These are phyloP conservation scores for Meloidogyne chitwoodi DNA, from an alignment of 1,140 invertebrate genomes.

Conservation along the genomic window DNA sequence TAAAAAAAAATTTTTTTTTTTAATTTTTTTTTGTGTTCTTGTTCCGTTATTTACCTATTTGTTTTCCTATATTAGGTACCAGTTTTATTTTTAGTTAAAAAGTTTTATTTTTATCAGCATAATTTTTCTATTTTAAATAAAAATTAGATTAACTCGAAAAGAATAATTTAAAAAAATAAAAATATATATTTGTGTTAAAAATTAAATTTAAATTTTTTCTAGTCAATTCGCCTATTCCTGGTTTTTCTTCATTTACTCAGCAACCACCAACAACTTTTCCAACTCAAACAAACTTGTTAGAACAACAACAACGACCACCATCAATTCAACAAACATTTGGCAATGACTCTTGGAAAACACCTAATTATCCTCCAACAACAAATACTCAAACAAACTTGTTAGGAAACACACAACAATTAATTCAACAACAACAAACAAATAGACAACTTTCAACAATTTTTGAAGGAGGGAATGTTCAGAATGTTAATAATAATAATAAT, in stretches of 20 bases:
- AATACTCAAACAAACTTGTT: neutral
- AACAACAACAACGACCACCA: neutral
- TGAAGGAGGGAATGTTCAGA: neutral
- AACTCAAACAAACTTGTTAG: neutral
- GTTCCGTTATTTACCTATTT: no score
- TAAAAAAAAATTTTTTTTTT: no score
- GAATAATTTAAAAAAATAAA: no score
- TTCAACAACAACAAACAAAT: neutral
- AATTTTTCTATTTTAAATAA: no score
- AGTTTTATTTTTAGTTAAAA: no score
- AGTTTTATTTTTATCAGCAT: no score
- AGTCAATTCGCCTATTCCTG: neutral
- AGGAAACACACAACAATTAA: neutral
- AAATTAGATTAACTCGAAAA: no score
- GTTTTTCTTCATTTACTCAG: neutral
- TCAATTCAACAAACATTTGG: conserved; percentile 21
- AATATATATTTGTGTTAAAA: neutral
- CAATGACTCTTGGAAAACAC: conserved; percentile 12
- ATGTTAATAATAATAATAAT: neutral
- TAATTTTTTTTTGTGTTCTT: no score
- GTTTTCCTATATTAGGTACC: no score
- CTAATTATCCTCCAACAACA: neutral
- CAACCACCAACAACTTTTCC: neutral
- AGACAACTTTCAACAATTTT: neutral
- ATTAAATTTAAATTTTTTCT: neutral